Evolutionary conservation across 2,797 vertebrate genomes (phyloP), one percentile per base, ranked within the genome.

Genomic region (Vultur gryphus): DNA sequence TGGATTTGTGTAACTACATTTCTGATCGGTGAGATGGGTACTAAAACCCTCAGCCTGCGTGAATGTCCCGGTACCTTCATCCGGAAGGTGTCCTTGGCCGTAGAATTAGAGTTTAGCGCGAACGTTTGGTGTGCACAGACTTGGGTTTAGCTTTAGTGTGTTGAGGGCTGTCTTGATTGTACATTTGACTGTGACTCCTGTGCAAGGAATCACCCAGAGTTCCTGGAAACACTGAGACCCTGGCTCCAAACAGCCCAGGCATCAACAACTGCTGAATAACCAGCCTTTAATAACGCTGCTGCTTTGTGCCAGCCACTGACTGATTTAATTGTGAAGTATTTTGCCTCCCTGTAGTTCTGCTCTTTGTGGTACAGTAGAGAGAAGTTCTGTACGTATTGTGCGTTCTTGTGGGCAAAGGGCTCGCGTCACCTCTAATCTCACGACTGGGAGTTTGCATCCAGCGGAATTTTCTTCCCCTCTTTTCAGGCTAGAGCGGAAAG

Each of bases 301-400:
- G 78, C 55, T 41, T 41, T 41, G 20, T 13, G 3, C 26, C 62
- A 15, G 44, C 31, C 31, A 13, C 80, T 2, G 48, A 10, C 26
- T 8, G 62, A 26, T 28, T 17, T 10, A 13, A 11, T 1, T 2
- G 49, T 9, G 54, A 25, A 18, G 48, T 9, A 4, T 72, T 54
- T 62, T 44, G 48, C 24, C 37, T 26, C 26, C 33, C 55, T 23
- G 19, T 37, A 26, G 31, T 28, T 87, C 59, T 48, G 49, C 72
- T n/a, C 9, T 1, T 7, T 16, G 52, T 31, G 66, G 6, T 25
- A 4, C 5, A 20, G 31, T 0, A 11, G 48, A 17, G 62, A 9
- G 26, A 0, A 11, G 35, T 11, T 58, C 62, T 48, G 31, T 20
- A 9, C 0, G 0, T 28, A 4, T 10, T 18, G 23, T 11, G 37